Evolutionary conservation across 2,888 invertebrate species (phyloP), one percentile per base, ranked within the genome.

Genomic region (Caenorhabditis imperialis): DNA sequence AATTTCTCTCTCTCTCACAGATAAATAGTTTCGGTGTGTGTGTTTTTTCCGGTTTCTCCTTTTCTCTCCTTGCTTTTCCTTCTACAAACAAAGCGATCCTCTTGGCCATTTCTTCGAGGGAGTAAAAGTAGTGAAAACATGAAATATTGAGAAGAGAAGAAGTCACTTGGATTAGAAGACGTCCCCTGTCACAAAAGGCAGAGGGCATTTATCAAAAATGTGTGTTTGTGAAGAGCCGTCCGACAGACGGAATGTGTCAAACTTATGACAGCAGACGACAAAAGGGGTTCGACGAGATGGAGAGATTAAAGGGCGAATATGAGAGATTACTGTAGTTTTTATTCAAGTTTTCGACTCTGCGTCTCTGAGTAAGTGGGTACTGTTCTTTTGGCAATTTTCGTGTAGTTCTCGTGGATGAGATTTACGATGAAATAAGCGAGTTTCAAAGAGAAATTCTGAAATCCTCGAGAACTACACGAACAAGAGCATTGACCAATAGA

Each of bases 141-240:
- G 61, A 23, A 23, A 44, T 44, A 22, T 22, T 44, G 42, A 42
- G 23, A 44, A 23, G 14, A 44, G 44, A 44, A 44, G 23, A 12
- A 44, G 40, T n/a, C n/a, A n/a, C n/a, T 16, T 6, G 40, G 3
- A 10, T 16, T 16, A 16, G 14, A 20, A 40, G 40, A 20, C 7
- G 18, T 45, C 25, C 23, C 35, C 12, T 50, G 35, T 50, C 20
- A 30, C n/a, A 18, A 23, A 30, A 35, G 51, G 18, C 18, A 37
- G 25, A 27, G 25, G 47, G 18, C 57, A 62, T 71, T 62, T 62
- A 62, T 71, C 71, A 71, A 71, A 62, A 62, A 71, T 62, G 50
- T 71, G 71, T 57, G 60, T 25, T 22, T 54, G 23, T 14, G 55
- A 33, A 42, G 47, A 38, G 62, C 25, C 35, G 42, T 33, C 37